Evolutionary conservation across 1,140 invertebrate species (phyloP).

Genomic region (Aporrectodea caliginosa): DNA sequence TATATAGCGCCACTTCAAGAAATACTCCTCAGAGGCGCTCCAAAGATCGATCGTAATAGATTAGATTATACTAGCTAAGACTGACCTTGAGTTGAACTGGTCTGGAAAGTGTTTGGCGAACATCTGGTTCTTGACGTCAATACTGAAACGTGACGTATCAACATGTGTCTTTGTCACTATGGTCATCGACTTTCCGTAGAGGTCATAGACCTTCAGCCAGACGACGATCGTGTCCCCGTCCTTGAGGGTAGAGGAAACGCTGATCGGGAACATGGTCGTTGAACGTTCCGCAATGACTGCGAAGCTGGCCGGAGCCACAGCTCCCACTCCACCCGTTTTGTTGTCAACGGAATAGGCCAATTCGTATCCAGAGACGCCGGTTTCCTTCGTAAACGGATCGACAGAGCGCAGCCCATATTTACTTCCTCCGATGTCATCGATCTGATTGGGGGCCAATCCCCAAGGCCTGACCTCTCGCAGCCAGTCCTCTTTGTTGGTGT

Average conservation of each 20-base stretch:
- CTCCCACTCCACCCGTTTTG: background rate
- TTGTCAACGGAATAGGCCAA: background rate
- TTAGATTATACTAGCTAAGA: too few species aligned
- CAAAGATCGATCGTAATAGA: too few species aligned
- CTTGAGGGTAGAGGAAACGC: background rate
- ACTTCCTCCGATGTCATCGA: background rate
- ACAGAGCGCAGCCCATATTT: constrained; percentile 4
- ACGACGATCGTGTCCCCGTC: background rate
- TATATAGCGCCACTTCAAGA: too few species aligned
- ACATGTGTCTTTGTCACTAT: background rate
- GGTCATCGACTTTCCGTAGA: background rate
- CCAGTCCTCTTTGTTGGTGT: background rate
- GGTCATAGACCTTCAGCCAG: background rate
- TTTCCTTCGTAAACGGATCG: background rate
- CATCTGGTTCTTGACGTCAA: background rate
- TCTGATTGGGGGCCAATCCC: background rate
- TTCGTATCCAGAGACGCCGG: background rate
- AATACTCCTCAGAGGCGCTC: too few species aligned
- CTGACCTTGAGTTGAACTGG: background rate
- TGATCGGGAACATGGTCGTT: background rate
- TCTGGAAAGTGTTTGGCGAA: background rate
- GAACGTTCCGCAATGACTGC: background rate
- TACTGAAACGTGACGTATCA: background rate
- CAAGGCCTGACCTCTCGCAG: background rate
- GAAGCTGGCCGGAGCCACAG: background rate